Conservation (phyloP, 2,797 vertebrate genomes). For the Hozukius guyotensis region DNA sequence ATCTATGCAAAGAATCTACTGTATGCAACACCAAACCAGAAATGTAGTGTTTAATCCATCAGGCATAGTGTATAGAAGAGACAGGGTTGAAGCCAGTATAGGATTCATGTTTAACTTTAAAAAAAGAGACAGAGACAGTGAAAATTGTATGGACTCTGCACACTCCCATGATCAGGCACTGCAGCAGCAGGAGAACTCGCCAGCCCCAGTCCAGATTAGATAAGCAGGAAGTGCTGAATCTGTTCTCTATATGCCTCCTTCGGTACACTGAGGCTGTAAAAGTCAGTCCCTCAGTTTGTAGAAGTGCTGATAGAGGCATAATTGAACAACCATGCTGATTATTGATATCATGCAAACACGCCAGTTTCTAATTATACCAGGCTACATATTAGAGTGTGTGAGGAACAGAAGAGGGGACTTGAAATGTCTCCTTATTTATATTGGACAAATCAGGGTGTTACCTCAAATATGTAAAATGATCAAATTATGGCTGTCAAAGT, state of each 20-base stretch:
- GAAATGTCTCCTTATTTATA: constrained; percentile 25
- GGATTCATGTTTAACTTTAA: constrained; percentile 17
- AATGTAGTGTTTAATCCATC: background rate
- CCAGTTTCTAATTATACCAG: constrained; percentile 76
- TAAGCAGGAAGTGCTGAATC: constrained; percentile 86
- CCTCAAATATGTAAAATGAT: constrained; percentile 27
- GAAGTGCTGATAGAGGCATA: constrained; percentile 82
- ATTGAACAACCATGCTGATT: constrained; percentile 82
- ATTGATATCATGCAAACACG: constrained; percentile 79
- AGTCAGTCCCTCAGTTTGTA: constrained; percentile 64
- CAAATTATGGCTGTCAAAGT: background rate
- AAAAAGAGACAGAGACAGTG: constrained; percentile 12
- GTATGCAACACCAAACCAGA: background rate
- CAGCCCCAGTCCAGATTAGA: constrained; percentile 81
- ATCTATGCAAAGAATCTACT: background rate
- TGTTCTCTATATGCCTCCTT: constrained; percentile 70
- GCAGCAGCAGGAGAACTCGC: constrained; percentile 53
- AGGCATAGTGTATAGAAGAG: background rate
- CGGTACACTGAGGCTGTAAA: constrained; percentile 73
- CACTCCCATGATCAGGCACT: constrained; percentile 44
- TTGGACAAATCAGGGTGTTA: constrained; percentile 8
- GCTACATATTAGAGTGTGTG: constrained; percentile 52
- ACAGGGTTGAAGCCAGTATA: background rate
- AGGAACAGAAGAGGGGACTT: constrained; percentile 25
- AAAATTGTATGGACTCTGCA: constrained; percentile 51